phyloP scores from a whole-genome alignment of 2,113 vertebrate genomes.

The Cephalophus harveyi region DNA sequence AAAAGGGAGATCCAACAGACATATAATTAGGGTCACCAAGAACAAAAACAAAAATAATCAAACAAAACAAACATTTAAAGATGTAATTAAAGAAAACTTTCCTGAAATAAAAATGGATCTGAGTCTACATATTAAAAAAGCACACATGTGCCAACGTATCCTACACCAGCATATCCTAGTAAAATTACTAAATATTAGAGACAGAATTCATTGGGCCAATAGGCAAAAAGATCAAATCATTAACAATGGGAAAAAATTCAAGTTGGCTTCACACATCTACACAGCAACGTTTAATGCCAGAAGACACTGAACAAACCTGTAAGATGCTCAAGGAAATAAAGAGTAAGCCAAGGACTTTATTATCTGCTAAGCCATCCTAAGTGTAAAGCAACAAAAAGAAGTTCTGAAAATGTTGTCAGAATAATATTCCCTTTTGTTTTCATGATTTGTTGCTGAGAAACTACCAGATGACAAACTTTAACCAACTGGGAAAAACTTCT shows the following conservation, averaged over 20 bases:
- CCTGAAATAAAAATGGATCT: background rate
- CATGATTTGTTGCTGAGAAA: background rate
- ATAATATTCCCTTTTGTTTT: background rate
- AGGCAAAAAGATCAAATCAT: background rate
- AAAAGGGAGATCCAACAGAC: background rate
- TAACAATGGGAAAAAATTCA: background rate
- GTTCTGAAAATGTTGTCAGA: constrained; percentile 7
- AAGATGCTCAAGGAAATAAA: background rate
- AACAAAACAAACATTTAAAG: background rate
- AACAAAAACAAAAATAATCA: constrained; percentile 4
- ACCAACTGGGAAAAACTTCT: background rate
- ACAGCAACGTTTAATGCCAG: background rate
- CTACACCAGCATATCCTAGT: background rate
- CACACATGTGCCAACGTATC: background rate
- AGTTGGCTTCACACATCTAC: background rate
- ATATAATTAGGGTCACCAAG: background rate
- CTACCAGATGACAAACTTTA: background rate
- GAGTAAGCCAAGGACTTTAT: background rate
- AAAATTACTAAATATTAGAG: background rate
- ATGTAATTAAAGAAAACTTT: constrained; percentile 20
- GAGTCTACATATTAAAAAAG: background rate
- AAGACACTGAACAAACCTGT: background rate
- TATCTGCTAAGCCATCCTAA: background rate
- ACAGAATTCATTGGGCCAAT: background rate
- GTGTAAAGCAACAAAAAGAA: background rate